Evolutionary conservation across 2,113 vertebrate species (phyloP), one percentile per base, ranked within the genome.

Genomic region (Pterocles orientalis): DNA sequence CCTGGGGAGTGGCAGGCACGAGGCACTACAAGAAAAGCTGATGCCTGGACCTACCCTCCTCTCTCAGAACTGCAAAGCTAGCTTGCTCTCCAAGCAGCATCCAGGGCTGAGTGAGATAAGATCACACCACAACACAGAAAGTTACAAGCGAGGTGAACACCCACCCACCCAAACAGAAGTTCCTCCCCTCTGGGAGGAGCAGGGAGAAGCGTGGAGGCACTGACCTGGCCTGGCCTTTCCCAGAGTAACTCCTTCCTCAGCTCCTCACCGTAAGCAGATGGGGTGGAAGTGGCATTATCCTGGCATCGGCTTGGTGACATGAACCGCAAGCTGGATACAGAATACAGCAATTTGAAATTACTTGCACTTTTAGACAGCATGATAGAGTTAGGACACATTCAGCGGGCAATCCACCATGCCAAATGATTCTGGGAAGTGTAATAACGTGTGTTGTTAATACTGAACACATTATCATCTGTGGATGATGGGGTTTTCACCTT

Each of bases 401-500:
- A 80, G 72, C 0, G 4, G 72, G 43, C 73, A 82, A 60, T 77
- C n/a, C 34, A 47, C 51, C 0, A 1, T 53, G 80, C 43, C 82
- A 79, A 62, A 89, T 92, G 89, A 78, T 82, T 96, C 75, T 54
- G 45, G 64, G 75, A 95, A 88, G 89, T 76, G 25, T 75, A 80
- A 88, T 96, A 93, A 53, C 0, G 12, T 8, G 1, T 86, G 66
- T 60, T 60, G 53, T 72, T 86, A 88, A 61, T 53, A 89, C 19
- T 33, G 66, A 93, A 90, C 56, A 90, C 94, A 86, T n/a, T 10
- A 79, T 92, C 60, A 17, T 47, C 62, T 62, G 31, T 43, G 54
- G 25, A 56, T 60, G 72, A 90, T 79, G 47, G 64, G 29, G 26
- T 64, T 94, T 77, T 70, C 64, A 50, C 47, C 45, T 95, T 75